phyloP scores from a whole-genome alignment of 2,113 vertebrate genomes.

The Burhinus oedicnemus region DNA sequence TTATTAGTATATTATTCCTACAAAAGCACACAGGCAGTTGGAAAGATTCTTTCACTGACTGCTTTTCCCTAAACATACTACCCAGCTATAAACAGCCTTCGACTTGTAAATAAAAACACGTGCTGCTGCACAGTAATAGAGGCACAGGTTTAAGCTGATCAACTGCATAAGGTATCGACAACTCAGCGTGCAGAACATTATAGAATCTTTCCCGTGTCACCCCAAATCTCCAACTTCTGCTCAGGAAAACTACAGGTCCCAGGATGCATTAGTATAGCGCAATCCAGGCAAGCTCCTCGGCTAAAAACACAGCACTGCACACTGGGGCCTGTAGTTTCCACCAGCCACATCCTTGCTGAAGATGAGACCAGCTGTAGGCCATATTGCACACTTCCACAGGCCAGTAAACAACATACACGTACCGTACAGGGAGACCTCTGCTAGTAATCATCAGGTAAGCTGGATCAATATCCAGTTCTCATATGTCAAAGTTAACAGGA shows the following conservation, averaged over 20 bases:
- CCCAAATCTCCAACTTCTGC: neutral
- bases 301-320: conserved; percentile 46
- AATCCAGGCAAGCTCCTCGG: neutral
- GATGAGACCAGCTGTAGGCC: conserved; percentile 43
- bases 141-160: conserved; percentile 7
- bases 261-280: conserved; percentile 51
- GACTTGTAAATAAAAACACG: neutral
- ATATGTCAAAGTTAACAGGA: rapidly evolving
- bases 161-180: neutral
- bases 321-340: conserved; percentile 72
- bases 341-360: neutral
- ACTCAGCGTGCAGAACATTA: neutral
- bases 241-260: conserved; percentile 67
- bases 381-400: neutral
- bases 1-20: neutral
- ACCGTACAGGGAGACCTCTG: rapidly evolving
- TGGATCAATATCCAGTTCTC: rapidly evolving
- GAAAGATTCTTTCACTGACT: neutral
- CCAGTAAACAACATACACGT: neutral
- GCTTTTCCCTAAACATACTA: neutral
- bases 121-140: neutral
- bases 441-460: neutral
- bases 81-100: neutral
- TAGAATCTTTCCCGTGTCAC: neutral
- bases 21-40: neutral